Evolutionary conservation across 2,888 invertebrate genomes (phyloP).

Genomic region (Eucera pruinosa): DNA sequence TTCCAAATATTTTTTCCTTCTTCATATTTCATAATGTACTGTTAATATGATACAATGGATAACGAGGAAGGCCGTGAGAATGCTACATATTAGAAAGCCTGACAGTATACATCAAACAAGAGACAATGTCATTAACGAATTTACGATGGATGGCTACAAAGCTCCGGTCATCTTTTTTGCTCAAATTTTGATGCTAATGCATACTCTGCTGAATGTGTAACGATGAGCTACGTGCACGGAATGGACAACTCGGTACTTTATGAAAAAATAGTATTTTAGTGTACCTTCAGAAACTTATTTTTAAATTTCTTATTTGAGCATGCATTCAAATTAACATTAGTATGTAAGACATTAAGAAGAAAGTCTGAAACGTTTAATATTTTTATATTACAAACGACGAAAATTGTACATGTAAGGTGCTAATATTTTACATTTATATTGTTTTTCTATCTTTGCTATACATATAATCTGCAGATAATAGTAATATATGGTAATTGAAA

Average conservation of each 20-base stretch:
- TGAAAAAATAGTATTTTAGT: no score
- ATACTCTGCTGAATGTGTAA: neutral
- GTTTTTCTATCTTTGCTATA: neutral
- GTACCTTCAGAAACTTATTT: no score
- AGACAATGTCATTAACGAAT: constrained; percentile 17
- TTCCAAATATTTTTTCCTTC: neutral
- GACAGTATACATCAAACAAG: neutral
- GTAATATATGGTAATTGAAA: neutral
- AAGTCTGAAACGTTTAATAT: no score
- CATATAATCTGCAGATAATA: neutral
- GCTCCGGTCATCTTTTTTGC: neutral
- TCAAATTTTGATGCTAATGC: neutral
- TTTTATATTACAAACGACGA: no score
- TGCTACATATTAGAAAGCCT: constrained; percentile 15
- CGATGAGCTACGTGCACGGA: neutral
- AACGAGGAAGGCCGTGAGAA: constrained; percentile 15
- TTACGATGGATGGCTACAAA: neutral
- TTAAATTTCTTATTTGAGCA: neutral
- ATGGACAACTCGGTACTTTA: no score
- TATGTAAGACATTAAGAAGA: no score
- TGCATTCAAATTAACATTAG: neutral
- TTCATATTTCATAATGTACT: neutral
- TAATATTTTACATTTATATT: no score
- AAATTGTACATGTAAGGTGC: no score
- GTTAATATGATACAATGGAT: neutral